Evolutionary conservation across 2,888 invertebrate species (phyloP), one percentile per base, ranked within the genome.

Genomic region (Heliconius sara): DNA sequence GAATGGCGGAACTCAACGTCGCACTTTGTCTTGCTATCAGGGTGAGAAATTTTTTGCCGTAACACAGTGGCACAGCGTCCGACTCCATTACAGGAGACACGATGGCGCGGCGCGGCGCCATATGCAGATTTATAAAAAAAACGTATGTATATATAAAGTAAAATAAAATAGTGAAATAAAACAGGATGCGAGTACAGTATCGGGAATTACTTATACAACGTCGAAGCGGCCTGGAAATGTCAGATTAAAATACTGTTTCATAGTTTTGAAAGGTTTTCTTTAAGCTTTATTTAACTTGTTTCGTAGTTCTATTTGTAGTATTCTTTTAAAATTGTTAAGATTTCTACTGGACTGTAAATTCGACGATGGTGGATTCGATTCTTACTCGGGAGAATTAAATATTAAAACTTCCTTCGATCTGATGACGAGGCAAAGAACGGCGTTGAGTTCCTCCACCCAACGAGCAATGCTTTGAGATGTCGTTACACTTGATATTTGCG

Each of bases 191-290:
- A 60, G 60, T 34, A 13, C 5, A 72, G 30, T 57, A 22, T 71
- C 12, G 22, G 22, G 57, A 52, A 52, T 52, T 19, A 72, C 52
- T 52, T 30, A 30, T 57, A 27, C n/a, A 57, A 72, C 22, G 72
- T 19, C 72, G 30, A 30, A 57, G 52, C 72, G 57, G 47, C 27
- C 52, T 72, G 47, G 52, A 22, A 72, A 57, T 57, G 47, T 57
- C 52, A 52, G 22, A 52, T 72, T 71, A 57, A 30, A 72, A 72
- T 72, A 72, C 27, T 57, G 30, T 30, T 72, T 22, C 72, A 27
- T 72, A 52, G 47, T 52, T 72, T 52, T 57, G 52, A 52, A 57
- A 72, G n/a, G 30, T 30, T 71, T 27, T 52, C 47, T 52, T 52
- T 52, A 71, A 71, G 19, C 22, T 47, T 30, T 39, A 67, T 57